Evolutionary conservation across 1,140 invertebrate genomes (phyloP).

Genomic region (Akabosia matsudoensis): DNA sequence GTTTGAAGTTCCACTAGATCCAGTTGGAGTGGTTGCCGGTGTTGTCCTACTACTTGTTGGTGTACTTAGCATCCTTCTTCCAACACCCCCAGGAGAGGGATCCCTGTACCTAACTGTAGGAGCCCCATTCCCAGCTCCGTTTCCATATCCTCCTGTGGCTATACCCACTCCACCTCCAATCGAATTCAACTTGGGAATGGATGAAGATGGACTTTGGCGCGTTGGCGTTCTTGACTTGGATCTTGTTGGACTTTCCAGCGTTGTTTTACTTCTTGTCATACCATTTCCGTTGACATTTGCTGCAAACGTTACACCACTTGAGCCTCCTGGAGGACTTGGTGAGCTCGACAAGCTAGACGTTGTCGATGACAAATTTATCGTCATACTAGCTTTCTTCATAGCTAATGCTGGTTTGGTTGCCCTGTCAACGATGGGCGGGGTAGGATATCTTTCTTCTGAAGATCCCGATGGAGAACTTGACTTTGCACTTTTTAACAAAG

Average conservation of each 20-base stretch:
- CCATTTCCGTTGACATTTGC: not conserved
- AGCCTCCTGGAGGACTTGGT: not conserved
- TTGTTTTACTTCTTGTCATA: not conserved
- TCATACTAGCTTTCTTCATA: slow-evolving; percentile 22
- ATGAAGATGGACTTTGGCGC: not conserved
- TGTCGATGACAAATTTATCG: slow-evolving; percentile 16
- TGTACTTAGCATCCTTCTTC: not conserved
- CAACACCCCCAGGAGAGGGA: not conserved
- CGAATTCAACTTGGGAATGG: slow-evolving; percentile 20
- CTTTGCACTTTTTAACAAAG: not conserved
- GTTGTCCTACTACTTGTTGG: not conserved
- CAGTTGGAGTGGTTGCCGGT: slow-evolving; percentile 8
- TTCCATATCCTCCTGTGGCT: not conserved
- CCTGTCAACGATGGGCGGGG: not conserved
- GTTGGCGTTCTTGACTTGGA: not conserved
- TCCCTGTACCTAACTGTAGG: not conserved
- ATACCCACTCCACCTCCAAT: not conserved
- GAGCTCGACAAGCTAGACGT: not conserved
- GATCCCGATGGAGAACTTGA: not conserved
- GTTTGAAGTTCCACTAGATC: not conserved
- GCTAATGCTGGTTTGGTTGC: slow-evolving; percentile 15
- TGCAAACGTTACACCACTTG: not conserved
- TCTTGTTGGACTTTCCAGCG: not conserved
- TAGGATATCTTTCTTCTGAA: not conserved
- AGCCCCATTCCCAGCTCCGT: not conserved